Percentiles rank a stretch among this genome's conserved stretches.
Conservation (phyloP, 2,113 vertebrate species). For the Barnardius zonarius region DNA sequence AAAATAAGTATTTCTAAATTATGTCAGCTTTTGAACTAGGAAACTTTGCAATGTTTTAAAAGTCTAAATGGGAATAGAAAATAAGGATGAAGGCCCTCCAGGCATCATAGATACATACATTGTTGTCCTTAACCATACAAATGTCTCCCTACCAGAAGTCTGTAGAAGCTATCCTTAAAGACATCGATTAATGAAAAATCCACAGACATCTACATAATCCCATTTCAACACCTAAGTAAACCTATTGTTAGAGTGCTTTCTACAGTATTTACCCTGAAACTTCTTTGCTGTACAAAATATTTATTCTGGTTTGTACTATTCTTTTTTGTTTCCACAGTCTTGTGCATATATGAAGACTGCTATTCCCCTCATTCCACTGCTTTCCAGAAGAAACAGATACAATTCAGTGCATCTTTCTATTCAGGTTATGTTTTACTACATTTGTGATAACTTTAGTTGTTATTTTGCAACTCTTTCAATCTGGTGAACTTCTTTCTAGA, state of each 20-base stretch:
- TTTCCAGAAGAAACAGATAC: neutral
- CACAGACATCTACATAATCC: neutral
- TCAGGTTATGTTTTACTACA: neutral
- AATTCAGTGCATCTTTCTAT: neutral
- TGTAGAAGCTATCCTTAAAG: neutral
- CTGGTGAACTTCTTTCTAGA: neutral
- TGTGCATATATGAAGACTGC: neutral
- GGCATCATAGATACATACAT: neutral
- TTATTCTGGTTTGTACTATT: neutral
- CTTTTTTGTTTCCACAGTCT: neutral
- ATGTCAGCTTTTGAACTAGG: neutral
- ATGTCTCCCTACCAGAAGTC: neutral
- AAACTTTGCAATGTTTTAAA: neutral
- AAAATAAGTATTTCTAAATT: neutral
- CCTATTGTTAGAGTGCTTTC: neutral
- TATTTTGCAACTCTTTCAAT: neutral
- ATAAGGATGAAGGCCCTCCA: neutral
- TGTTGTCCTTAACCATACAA: neutral
- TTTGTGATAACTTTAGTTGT: neutral
- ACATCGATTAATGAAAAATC: neutral
- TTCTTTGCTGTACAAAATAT: neutral
- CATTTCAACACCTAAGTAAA: neutral
- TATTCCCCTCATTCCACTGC: neutral
- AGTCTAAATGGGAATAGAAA: neutral
- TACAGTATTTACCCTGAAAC: neutral